These are phyloP conservation scores for Pollenia griseotomentosa DNA, from an alignment of 2,888 invertebrate species.

Conservation along the genomic window DNA sequence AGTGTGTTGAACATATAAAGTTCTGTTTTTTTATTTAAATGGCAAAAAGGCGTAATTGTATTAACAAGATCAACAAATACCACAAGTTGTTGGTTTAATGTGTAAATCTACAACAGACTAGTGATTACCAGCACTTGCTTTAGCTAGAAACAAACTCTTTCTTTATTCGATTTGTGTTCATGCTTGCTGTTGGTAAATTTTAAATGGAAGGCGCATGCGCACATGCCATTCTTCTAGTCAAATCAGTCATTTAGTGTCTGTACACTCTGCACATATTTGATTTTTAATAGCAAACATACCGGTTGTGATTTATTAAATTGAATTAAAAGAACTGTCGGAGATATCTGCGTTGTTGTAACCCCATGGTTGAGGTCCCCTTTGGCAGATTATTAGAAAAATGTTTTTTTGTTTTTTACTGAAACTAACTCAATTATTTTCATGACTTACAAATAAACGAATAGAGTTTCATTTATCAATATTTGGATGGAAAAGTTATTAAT, in stretches of 20 bases:
- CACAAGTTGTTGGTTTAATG: constrained; percentile 42
- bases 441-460: too few relatives aligned
- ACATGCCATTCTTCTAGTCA: constrained; percentile 66
- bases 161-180: constrained; percentile 3
- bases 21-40: constrained; percentile 4
- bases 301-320: constrained; percentile 43
- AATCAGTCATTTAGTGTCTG: constrained; percentile 36
- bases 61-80: constrained; percentile 67
- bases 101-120: constrained; percentile 1
- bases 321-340: constrained; percentile 14
- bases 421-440: not conserved
- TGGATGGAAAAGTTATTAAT: too few relatives aligned
- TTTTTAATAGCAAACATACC: not conserved
- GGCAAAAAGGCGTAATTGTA: constrained; percentile 51
- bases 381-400: not conserved
- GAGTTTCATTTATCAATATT: too few relatives aligned
- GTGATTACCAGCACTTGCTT: not conserved
- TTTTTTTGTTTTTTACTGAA: not conserved
- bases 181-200: constrained; percentile 1
- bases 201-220: constrained; percentile 63
- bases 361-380: not conserved
- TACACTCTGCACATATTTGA: not conserved
- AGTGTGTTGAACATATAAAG: not conserved
- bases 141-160: not conserved
- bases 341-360: not conserved